Evolutionary conservation across 2,888 invertebrate species (phyloP).

Genomic region (Zygothrica quintamaculata): DNA sequence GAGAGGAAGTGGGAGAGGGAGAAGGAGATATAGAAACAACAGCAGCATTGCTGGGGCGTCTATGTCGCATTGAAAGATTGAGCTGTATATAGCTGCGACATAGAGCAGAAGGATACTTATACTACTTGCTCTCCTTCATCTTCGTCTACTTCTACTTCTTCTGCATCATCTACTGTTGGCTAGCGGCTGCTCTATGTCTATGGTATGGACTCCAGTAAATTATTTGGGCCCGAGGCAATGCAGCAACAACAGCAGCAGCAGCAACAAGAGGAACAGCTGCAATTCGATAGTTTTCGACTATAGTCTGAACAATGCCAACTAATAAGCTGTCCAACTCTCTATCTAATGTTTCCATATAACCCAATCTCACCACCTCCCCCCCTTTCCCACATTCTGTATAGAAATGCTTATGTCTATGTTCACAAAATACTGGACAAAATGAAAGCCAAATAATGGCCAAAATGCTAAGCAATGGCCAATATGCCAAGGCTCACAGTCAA

Average conservation of each 20-base stretch:
- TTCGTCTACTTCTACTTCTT: too few relatives aligned
- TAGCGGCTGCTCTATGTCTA: slow-evolving; percentile 50
- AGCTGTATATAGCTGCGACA: slow-evolving; percentile 22
- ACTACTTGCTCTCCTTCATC: too few relatives aligned
- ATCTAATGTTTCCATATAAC: slow-evolving; percentile 4
- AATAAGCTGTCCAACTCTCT: slow-evolving; percentile 61
- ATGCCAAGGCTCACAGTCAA: slow-evolving; percentile 3
- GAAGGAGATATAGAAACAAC: slow-evolving; percentile 2
- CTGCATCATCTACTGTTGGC: slow-evolving; percentile 27
- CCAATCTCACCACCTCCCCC: background rate
- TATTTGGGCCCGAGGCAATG: slow-evolving; percentile 42
- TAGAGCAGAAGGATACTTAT: slow-evolving; percentile 2
- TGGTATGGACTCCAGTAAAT: slow-evolving; percentile 54
- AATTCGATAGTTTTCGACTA: slow-evolving; percentile 39
- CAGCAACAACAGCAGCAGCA: slow-evolving; percentile 35
- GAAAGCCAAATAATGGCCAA: slow-evolving; percentile 48
- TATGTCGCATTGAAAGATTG: slow-evolving; percentile 46
- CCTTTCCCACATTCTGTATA: background rate
- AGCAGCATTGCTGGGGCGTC: slow-evolving; percentile 54
- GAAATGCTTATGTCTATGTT: background rate
- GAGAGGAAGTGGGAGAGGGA: background rate
- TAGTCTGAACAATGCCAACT: slow-evolving; percentile 56
- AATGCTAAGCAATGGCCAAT: slow-evolving; percentile 46
- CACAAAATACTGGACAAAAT: slow-evolving; percentile 29
- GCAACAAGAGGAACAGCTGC: slow-evolving; percentile 11